Percentiles rank a stretch among this genome's conserved stretches.
phyloP scores from a whole-genome alignment of 2,113 vertebrate species.

The Boulengeromyrus knoepffleri region DNA sequence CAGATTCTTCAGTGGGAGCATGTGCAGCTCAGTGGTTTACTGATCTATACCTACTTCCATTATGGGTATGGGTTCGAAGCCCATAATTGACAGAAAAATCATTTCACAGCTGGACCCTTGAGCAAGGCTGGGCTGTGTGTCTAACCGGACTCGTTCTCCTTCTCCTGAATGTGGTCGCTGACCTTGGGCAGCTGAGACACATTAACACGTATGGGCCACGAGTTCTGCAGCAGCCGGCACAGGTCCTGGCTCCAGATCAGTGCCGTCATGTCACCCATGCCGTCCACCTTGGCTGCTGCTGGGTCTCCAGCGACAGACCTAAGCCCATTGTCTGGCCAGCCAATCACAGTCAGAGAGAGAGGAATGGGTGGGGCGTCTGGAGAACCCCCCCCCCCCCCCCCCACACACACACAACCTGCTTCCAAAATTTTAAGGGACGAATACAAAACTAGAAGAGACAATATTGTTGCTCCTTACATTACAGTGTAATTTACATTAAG shows the following conservation, averaged over 20 bases:
- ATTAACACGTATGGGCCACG: constrained; percentile 83
- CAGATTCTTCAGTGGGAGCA: not conserved
- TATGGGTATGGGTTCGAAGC: not conserved
- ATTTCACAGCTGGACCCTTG: not conserved
- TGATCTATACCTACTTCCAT: not conserved
- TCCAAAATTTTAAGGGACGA: not conserved
- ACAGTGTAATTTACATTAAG: not conserved
- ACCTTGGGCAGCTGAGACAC: constrained; percentile 89
- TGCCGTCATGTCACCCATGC: constrained; percentile 89
- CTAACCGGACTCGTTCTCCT: constrained; percentile 73
- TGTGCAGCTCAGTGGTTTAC: not conserved
- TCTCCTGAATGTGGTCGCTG: constrained; percentile 94
- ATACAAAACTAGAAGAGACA: not conserved
- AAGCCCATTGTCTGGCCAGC: constrained; percentile 65
- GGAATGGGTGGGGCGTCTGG: not conserved
- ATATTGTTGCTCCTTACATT: not conserved
- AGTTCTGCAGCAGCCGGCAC: constrained; percentile 83
- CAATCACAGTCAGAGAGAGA: constrained; percentile 2
- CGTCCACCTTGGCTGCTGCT: constrained; percentile 79
- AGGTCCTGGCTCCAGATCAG: constrained; percentile 93
- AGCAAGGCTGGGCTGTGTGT: not conserved
- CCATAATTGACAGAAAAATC: not conserved
- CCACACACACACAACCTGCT: not conserved
- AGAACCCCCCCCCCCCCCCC: not conserved
- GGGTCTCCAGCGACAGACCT: constrained; percentile 75